Percentiles rank a stretch among this genome's conserved stretches.
Conservation (phyloP, 2,113 vertebrate genomes). For the Paramormyrops kingsleyae region DNA sequence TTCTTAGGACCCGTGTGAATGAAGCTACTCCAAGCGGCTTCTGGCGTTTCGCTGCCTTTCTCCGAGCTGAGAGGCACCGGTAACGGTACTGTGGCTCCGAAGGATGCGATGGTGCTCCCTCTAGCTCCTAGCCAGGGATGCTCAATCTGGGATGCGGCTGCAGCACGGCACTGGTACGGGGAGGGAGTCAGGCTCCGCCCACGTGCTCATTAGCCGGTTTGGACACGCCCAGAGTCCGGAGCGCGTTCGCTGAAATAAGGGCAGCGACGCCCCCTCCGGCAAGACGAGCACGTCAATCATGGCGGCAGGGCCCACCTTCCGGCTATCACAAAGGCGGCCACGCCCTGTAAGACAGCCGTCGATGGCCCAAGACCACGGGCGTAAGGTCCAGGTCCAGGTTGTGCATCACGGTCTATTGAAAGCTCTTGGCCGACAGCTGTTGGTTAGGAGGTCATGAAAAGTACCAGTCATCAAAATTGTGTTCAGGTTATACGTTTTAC, state of each 20-base stretch:
- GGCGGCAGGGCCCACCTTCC: neutral
- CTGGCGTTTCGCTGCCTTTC: neutral
- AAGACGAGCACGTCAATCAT: neutral
- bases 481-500: neutral
- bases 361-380: neutral
- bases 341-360: neutral
- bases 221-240: neutral
- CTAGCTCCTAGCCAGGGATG: neutral
- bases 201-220: neutral
- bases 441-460: neutral
- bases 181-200: constrained; percentile 7
- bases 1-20: neutral
- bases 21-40: neutral
- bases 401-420: neutral
- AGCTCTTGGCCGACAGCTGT: neutral
- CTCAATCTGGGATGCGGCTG: constrained; percentile 20
- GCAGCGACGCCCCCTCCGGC: neutral
- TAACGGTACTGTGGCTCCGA: neutral
- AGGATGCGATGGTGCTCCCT: constrained; percentile 3
- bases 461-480: neutral
- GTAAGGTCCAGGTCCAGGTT: neutral
- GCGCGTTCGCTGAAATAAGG: neutral
- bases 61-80: neutral
- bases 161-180: constrained; percentile 18
- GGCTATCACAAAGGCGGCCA: neutral